Conservation (phyloP, 2,888 invertebrate species). For the Amphipyra tragopoginis region DNA sequence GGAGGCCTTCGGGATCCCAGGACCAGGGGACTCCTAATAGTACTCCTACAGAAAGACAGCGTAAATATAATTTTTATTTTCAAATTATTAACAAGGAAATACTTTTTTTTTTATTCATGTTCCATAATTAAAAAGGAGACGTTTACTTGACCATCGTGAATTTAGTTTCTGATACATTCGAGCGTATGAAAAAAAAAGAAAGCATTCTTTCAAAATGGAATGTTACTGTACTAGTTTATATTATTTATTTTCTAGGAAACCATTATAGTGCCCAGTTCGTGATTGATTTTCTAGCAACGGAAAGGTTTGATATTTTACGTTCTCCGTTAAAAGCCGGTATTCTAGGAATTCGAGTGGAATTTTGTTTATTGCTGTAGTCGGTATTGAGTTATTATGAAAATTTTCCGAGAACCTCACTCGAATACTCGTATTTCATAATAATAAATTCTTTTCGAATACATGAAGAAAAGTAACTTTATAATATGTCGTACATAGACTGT, state of each 20-base stretch:
- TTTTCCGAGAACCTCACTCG: background rate
- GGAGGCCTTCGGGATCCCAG: conserved; percentile 73
- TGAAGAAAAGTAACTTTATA: no score
- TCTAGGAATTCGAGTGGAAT: conserved; percentile 17
- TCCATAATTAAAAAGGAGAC: no score
- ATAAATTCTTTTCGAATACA: background rate
- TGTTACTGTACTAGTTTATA: background rate
- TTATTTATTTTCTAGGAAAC: conserved; percentile 10
- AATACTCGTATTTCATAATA: background rate
- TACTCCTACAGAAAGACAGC: conserved; percentile 61
- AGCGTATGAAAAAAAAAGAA: background rate
- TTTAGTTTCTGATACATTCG: no score
- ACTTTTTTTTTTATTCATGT: no score
- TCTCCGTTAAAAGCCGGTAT: conserved; percentile 10
- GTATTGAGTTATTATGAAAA: conserved; percentile 6
- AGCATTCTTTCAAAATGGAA: conserved; percentile 17
- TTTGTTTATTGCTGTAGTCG: conserved; percentile 1
- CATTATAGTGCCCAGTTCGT: conserved; percentile 3
- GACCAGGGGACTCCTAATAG: conserved; percentile 61
- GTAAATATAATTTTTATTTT: conserved; percentile 58
- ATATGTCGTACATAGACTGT: no score
- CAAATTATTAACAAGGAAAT: background rate
- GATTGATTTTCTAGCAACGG: conserved; percentile 38
- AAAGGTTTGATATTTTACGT: conserved; percentile 16
- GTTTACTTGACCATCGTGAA: no score